Base-by-base conservation (phyloP, 2,797 vertebrate species). In the Lutjanus argentimaculatus region DNA sequence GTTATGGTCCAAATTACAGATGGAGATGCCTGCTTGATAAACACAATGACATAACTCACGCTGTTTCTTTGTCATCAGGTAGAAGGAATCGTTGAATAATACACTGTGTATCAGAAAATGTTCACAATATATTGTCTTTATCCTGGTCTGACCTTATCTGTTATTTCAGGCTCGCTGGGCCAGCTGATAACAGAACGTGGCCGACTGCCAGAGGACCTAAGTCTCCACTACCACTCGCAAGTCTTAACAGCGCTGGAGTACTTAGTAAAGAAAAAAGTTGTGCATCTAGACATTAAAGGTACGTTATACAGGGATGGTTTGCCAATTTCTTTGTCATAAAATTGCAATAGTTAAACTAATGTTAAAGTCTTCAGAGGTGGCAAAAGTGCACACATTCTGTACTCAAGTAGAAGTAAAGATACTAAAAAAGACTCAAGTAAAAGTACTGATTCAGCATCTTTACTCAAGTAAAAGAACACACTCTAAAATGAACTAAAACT, bases 281-380 rank as follows among this genome's bases (percentile, higher is more conserved):
- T 96, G 7, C 99, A 99, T 66, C 96, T 99, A 25, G 99, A 99
- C 61, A 95, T 99, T 67, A 99, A 99, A 97, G 99, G 99, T 99
- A 93, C 71, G 85, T 62, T n/a, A 51, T 7, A 61, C 1, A 19
- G 30, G 30, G 30, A 36, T 36, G 6, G 2, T 36, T 6, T 36
- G 30, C 30, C 7, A 25, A 15, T 57, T 36, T 62, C 3, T 52
- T 16, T 55, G 21, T 8, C 25, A 36, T 14, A 17, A n/a, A 22
- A 21, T 30, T 30, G 48, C 46, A 75, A 21, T 22, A 43, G 14
- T 53, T 52, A 13, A 17, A 30, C 4, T 45, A 13, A 53, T 49
- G 61, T 71, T 45, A 25, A 69, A 16, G 11, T 69, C 30, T 36
- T 36, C 4, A 36, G 30, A 36, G 30, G 30, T 36, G 6, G 30